phyloP scores from a whole-genome alignment of 2,888 invertebrate genomes.

The Bombylius major region DNA sequence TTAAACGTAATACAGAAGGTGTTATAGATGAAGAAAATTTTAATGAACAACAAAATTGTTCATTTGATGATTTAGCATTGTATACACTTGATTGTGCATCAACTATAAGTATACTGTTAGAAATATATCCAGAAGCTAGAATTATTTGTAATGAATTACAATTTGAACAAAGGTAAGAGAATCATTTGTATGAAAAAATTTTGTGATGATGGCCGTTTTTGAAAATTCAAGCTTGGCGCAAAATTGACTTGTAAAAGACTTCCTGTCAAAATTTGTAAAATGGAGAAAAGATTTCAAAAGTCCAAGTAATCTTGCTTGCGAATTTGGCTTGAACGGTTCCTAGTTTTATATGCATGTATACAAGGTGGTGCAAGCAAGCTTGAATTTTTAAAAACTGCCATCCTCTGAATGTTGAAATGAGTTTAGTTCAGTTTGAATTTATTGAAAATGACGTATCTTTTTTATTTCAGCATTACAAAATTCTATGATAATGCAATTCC shows the following conservation, averaged over 20 bases:
- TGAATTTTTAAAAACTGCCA: no score
- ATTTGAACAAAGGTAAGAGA: slow-evolving; percentile 41
- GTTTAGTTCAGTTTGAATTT: neutral
- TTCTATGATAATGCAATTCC: slow-evolving; percentile 67
- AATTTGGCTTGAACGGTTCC: no score
- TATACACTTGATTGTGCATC: slow-evolving; percentile 57
- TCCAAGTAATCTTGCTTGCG: no score
- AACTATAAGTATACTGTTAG: slow-evolving; percentile 55
- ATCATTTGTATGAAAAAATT: neutral
- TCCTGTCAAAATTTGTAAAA: no score
- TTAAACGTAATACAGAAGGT: slow-evolving; percentile 31
- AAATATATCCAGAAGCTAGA: slow-evolving; percentile 47
- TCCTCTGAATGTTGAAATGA: no score
- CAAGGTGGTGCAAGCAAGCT: no score
- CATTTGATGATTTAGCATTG: slow-evolving; percentile 52
- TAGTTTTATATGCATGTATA: no score
- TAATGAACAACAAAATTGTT: slow-evolving; percentile 22
- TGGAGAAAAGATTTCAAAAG: no score
- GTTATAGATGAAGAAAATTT: slow-evolving; percentile 24
- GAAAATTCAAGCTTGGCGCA: no score
- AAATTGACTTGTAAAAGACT: neutral
- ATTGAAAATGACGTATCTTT: neutral
- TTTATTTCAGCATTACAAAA: slow-evolving; percentile 48
- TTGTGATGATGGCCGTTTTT: no score
- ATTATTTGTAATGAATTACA: slow-evolving; percentile 43